phyloP scores from a whole-genome alignment of 2,888 invertebrate genomes.

The Lochmaea crataegi region DNA sequence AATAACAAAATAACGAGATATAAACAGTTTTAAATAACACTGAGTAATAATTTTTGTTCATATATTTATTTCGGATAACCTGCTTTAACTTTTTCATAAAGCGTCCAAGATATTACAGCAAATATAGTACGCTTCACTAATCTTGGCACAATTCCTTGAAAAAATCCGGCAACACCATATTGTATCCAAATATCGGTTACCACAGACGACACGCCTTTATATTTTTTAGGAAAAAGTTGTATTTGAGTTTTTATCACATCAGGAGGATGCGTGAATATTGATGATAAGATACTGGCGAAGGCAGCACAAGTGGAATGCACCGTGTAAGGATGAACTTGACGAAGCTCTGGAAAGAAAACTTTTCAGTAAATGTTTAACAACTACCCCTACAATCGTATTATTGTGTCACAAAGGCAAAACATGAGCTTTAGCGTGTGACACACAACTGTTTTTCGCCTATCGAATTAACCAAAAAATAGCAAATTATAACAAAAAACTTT shows the following conservation, averaged over 20 bases:
- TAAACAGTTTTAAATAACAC: neutral
- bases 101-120: conserved; percentile 93
- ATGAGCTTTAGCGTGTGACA: no score
- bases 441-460: no score
- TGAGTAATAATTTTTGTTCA: neutral
- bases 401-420: no score
- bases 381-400: no score
- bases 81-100: conserved; percentile 73
- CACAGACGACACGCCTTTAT: conserved; percentile 74
- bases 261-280: conserved; percentile 87
- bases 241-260: conserved; percentile 93
- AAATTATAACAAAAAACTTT: no score
- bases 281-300: conserved; percentile 83
- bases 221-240: conserved; percentile 85
- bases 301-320: conserved; percentile 83
- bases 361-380: no score
- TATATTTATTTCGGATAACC: neutral
- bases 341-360: conserved; percentile 6
- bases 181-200: conserved; percentile 75
- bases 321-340: conserved; percentile 64
- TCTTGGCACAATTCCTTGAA: conserved; percentile 86
- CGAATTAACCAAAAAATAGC: no score
- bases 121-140: conserved; percentile 87
- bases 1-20: no score
- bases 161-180: conserved; percentile 81